phyloP scores from a whole-genome alignment of 2,888 invertebrate species.

The Brachyptera putata region DNA sequence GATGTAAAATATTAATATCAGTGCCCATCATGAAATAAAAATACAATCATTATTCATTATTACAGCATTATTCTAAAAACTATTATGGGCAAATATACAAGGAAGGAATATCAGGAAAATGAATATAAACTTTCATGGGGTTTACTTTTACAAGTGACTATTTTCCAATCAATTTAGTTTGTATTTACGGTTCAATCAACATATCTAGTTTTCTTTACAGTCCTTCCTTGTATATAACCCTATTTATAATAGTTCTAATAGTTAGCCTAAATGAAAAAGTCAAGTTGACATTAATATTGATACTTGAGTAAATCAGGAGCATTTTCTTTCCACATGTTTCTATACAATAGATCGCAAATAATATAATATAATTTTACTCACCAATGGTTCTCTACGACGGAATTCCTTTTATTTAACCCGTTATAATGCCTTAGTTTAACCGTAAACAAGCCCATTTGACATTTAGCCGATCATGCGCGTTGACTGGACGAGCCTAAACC shows the following conservation, averaged over 20 bases:
- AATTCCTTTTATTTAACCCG: slow-evolving; percentile 2
- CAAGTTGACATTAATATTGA: not conserved
- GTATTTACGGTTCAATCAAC: no score
- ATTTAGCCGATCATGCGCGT: not conserved
- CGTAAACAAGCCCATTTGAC: slow-evolving; percentile 14
- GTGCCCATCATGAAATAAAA: not conserved
- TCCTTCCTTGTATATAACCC: not conserved
- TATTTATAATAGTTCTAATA: no score
- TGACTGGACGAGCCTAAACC: not conserved
- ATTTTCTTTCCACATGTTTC: slow-evolving; percentile 12
- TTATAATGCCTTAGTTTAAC: slow-evolving; percentile 21
- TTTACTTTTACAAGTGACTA: not conserved
- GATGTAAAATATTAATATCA: not conserved
- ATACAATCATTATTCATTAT: no score
- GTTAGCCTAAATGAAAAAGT: not conserved
- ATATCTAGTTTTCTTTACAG: no score
- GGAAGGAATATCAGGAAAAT: not conserved
- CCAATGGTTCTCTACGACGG: not conserved
- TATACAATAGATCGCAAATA: not conserved
- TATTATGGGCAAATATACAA: not conserved
- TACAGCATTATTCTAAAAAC: not conserved
- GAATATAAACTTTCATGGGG: no score
- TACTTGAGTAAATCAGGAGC: slow-evolving; percentile 20
- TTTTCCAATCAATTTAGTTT: no score
- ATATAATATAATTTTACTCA: slow-evolving; percentile 12